Evolutionary conservation across 2,113 vertebrate species (phyloP), one percentile per base, ranked within the genome.

Genomic region (Gobiocypris rarus): DNA sequence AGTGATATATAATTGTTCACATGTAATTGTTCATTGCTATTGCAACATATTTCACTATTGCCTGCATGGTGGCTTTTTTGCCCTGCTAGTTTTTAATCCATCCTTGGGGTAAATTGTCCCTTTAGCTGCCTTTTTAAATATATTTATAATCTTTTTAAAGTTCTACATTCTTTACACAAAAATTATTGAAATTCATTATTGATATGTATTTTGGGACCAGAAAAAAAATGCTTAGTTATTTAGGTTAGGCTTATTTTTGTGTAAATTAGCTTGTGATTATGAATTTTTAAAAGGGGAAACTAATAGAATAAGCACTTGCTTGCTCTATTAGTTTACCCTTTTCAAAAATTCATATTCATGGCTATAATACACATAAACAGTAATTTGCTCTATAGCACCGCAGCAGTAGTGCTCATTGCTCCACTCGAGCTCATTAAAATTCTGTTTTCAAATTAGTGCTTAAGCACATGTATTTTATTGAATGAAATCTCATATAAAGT

Each of bases 401-500:
- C 59, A 67, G 26, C 59, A 10, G 24, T 61, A 19, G 34, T 2
- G n/a, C 56, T 61, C 48, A 65, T 65, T 80, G 24, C 41, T 80
- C 10, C 26, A 19, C 15, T 65, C 59, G 2, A 43, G 56, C 58
- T 79, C 78, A 67, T 48, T 80, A 28, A 45, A 79, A 79, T 79
- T 45, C 54, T 43, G n/a, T 63, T 79, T 79, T 61, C 2, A 45
- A 19, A 79, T 79, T 45, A 59, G n/a, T 41, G n/a, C n/a, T 79
- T 61, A 45, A 63, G 13, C n/a, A 26, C 38, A 3, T 28, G 75
- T 24, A 24, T 78, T 61, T 54, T 61, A 78, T 78, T 45, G n/a
- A 78, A 61, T 59, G 41, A 79, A 63, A 79, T n/a, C 76, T 38
- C n/a, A 19, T 63, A 24, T 63, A 45, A 45, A 79, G 38, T 79